Conservation (phyloP, 92 coral and sea anemone genomes). For the Siderastrea radians region DNA sequence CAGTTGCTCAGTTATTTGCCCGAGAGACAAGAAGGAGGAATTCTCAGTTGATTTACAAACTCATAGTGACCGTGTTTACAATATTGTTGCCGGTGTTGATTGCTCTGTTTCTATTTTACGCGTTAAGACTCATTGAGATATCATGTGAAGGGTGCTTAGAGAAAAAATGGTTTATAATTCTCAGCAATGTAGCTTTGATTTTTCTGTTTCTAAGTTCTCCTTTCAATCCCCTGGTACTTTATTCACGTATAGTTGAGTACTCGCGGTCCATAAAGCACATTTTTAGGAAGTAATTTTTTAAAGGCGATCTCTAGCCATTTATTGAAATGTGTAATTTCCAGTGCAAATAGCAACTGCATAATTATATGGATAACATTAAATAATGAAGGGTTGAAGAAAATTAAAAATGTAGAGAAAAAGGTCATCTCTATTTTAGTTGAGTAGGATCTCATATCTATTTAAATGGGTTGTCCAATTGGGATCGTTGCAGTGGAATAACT, state of each 20-base stretch:
- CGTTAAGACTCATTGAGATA: conserved; percentile 7
- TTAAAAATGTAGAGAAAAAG: too few species aligned
- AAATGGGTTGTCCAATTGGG: too few species aligned
- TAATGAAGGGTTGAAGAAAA: too few species aligned
- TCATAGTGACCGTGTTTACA: conserved; percentile 16
- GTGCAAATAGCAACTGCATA: too few species aligned
- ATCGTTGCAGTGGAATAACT: too few species aligned
- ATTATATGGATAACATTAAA: too few species aligned
- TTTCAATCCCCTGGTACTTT: conserved; percentile 13
- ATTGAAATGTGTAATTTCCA: too few species aligned
- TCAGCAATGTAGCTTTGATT: not conserved
- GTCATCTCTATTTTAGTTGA: too few species aligned
- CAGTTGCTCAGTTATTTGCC: conserved; percentile 32
- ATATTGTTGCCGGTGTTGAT: conserved; percentile 28
- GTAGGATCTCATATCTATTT: too few species aligned
- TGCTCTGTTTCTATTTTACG: conserved; percentile 19
- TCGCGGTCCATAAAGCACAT: conserved; percentile 32
- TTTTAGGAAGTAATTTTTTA: conserved; percentile 8
- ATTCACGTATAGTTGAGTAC: conserved; percentile 28
- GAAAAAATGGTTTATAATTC: conserved; percentile 7
- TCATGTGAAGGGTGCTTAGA: conserved; percentile 22
- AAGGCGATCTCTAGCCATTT: too few species aligned
- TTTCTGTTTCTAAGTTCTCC: conserved; percentile 10
- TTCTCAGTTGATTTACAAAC: conserved; percentile 23
- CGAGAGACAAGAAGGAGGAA: conserved; percentile 27